Evolutionary conservation across 2,113 vertebrate genomes (phyloP).

Genomic region (Centrocercus urophasianus): DNA sequence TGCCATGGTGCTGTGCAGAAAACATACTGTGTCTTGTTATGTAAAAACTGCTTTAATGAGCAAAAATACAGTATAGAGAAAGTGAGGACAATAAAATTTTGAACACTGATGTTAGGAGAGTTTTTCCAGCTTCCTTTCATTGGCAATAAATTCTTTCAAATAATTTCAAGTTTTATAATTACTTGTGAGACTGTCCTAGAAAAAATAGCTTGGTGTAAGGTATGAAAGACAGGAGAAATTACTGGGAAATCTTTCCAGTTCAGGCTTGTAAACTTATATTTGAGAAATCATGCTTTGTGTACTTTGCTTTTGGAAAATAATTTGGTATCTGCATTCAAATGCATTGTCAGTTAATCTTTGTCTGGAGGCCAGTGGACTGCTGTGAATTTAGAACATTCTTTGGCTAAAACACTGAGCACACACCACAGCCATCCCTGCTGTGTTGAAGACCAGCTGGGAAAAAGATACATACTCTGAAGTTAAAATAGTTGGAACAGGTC

Average conservation of each 20-base stretch:
- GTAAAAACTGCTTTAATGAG: background rate
- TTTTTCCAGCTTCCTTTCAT: background rate
- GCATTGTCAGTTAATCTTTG: background rate
- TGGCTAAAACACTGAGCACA: constrained; percentile 44
- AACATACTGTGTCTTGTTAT: background rate
- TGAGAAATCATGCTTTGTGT: background rate
- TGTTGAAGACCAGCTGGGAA: constrained; percentile 49
- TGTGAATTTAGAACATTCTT: background rate
- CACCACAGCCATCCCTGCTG: background rate
- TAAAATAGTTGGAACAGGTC: constrained; percentile 46
- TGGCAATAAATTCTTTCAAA: background rate
- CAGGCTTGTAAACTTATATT: background rate
- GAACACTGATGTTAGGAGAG: background rate
- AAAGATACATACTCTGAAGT: constrained; percentile 36
- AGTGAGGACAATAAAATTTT: background rate
- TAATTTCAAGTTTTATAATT: background rate
- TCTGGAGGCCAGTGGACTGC: background rate
- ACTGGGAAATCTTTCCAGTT: background rate
- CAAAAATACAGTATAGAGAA: background rate
- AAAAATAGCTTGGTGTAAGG: fast-evolving
- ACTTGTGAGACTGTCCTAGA: background rate
- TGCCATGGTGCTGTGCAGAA: background rate
- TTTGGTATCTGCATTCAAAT: constrained; percentile 19
- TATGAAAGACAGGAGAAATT: background rate
- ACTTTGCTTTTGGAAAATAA: background rate